phyloP scores from a whole-genome alignment of 2,888 invertebrate species.

The Euplagia quadripunctaria region DNA sequence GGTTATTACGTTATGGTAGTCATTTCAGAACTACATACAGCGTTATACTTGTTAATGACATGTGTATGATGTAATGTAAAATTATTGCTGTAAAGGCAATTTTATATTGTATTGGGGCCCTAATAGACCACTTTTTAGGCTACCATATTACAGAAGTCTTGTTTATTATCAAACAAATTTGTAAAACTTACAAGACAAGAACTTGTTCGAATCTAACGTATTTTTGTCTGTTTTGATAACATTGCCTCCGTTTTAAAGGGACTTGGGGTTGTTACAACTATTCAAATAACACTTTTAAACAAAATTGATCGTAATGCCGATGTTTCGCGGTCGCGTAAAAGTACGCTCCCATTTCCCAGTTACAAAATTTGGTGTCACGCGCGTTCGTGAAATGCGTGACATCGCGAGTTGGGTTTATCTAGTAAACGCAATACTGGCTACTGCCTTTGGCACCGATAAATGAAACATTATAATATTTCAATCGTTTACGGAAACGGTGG shows the following conservation, averaged over 20 bases:
- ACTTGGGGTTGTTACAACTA: too few species aligned
- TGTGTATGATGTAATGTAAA: too few species aligned
- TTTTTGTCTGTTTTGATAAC: not conserved
- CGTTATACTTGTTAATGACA: too few species aligned
- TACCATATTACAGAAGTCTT: too few species aligned
- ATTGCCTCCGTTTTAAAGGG: not conserved
- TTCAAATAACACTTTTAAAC: not conserved
- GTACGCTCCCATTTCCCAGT: conserved; percentile 2
- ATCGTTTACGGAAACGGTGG: not conserved
- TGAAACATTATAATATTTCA: too few species aligned
- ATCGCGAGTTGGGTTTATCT: conserved; percentile 47
- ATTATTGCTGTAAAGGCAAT: too few species aligned
- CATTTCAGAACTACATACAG: too few species aligned
- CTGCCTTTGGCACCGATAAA: not conserved
- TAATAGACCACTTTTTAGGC: too few species aligned
- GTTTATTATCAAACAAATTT: not conserved
- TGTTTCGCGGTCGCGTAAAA: conserved; percentile 2
- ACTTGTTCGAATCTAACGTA: not conserved
- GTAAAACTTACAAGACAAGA: not conserved
- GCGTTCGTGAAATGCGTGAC: conserved; percentile 52
- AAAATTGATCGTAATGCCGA: not conserved
- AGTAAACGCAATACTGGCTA: conserved; percentile 30
- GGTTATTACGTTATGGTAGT: too few species aligned
- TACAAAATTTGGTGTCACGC: conserved; percentile 20
- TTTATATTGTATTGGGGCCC: too few species aligned